Evolutionary conservation across 2,888 invertebrate genomes (phyloP).

Genomic region (Oscheius myriophilus): DNA sequence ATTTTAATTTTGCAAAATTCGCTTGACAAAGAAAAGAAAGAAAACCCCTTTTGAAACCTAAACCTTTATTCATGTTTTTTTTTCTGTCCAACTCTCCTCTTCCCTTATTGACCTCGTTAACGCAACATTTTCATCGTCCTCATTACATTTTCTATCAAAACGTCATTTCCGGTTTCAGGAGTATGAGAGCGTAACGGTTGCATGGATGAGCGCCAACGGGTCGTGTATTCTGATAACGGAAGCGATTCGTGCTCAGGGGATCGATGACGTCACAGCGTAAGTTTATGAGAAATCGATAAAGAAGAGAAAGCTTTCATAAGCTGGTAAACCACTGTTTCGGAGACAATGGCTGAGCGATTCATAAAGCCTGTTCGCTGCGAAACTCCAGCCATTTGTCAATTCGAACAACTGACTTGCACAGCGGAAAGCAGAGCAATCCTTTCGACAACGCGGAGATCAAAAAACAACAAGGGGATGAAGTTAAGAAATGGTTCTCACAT

Average conservation of each 20-base stretch:
- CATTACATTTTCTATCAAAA: not conserved
- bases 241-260: slow-evolving; percentile 64
- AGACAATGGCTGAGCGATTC: not conserved
- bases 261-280: slow-evolving; percentile 67
- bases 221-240: slow-evolving; percentile 58
- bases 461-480: slow-evolving; percentile 6
- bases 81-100: too few species aligned
- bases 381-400: slow-evolving; percentile 27
- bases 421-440: slow-evolving; percentile 10
- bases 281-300: not conserved
- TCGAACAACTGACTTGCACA: slow-evolving; percentile 21
- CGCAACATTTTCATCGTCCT: too few species aligned
- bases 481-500: too few species aligned
- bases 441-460: slow-evolving; percentile 20
- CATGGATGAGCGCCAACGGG: slow-evolving; percentile 38
- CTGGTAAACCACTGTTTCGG: too few species aligned
- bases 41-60: too few species aligned
- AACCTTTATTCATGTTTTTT: too few species aligned
- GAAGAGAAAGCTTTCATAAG: not conserved
- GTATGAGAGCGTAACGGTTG: slow-evolving; percentile 24
- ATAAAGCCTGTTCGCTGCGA: slow-evolving; percentile 25
- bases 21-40: too few species aligned
- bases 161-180: slow-evolving; percentile 4
- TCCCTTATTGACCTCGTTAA: too few species aligned
- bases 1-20: too few species aligned